phyloP scores from a whole-genome alignment of 2,113 vertebrate species.

The Donacobius atricapilla region DNA sequence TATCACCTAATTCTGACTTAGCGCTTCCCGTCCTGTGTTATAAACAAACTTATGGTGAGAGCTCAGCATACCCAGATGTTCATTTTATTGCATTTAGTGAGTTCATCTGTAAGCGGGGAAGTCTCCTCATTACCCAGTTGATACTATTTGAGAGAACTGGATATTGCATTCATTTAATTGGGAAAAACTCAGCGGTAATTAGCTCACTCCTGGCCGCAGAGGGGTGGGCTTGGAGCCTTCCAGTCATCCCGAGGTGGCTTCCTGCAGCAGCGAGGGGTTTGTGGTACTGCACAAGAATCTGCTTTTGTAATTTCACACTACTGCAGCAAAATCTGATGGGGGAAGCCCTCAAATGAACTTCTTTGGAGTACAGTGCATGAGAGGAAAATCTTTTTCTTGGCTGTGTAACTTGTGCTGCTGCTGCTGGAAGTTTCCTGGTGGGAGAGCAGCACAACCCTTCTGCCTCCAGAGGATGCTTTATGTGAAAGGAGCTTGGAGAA shows the following conservation, averaged over 20 bases:
- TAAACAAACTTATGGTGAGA: background rate
- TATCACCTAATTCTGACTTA: background rate
- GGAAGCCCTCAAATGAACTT: background rate
- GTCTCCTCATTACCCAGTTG: background rate
- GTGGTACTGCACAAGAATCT: background rate
- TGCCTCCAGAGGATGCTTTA: background rate
- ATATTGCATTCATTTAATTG: slow-evolving; percentile 26
- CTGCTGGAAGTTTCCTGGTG: background rate
- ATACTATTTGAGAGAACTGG: background rate
- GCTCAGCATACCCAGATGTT: background rate
- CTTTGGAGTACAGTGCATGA: fast-evolving
- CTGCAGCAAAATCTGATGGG: background rate
- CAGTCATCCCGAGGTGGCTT: background rate
- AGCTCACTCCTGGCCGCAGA: background rate
- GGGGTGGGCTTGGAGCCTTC: background rate
- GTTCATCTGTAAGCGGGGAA: background rate
- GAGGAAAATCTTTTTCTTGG: background rate
- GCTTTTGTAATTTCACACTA: background rate
- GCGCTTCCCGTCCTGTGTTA: background rate
- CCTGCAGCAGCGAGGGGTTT: background rate
- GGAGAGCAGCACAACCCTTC: background rate
- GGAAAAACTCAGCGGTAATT: background rate
- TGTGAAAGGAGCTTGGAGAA: background rate
- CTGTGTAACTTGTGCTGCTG: background rate
- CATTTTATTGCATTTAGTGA: background rate